phyloP scores from a whole-genome alignment of 1,140 invertebrate species.

The Mercenaria mercenaria region DNA sequence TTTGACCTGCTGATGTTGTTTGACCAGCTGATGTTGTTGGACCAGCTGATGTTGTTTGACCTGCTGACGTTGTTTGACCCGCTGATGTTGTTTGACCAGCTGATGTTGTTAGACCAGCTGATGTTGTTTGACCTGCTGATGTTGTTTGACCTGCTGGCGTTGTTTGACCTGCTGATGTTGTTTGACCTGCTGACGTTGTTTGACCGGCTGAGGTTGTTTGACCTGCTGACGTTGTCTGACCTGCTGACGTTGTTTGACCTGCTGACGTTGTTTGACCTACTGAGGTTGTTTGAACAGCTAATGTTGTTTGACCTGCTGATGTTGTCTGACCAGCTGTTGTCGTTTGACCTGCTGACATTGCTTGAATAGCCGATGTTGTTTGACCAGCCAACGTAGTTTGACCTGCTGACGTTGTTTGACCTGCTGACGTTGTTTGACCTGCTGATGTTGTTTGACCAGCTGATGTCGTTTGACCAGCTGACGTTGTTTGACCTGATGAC shows the following conservation, averaged over 20 bases:
- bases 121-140: slow-evolving; percentile 12
- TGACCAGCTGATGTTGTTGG: slow-evolving; percentile 13
- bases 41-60: slow-evolving; percentile 12
- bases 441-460: neutral
- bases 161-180: neutral
- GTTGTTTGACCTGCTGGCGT: slow-evolving; percentile 8
- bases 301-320: neutral
- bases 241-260: neutral
- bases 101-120: neutral
- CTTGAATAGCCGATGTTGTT: neutral
- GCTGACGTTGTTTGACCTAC: neutral
- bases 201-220: slow-evolving; percentile 3
- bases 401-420: slow-evolving; percentile 5
- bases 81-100: slow-evolving; percentile 7
- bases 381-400: slow-evolving; percentile 5
- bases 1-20: slow-evolving; percentile 15
- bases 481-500: neutral
- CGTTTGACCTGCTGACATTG: neutral
- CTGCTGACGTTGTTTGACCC: neutral
- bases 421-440: slow-evolving; percentile 7
- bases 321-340: slow-evolving; percentile 5
- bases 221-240: neutral
- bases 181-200: slow-evolving; percentile 15
- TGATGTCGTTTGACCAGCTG: neutral
- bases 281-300: neutral